phyloP scores from a whole-genome alignment of 2,113 vertebrate genomes.

The Proteles cristata region DNA sequence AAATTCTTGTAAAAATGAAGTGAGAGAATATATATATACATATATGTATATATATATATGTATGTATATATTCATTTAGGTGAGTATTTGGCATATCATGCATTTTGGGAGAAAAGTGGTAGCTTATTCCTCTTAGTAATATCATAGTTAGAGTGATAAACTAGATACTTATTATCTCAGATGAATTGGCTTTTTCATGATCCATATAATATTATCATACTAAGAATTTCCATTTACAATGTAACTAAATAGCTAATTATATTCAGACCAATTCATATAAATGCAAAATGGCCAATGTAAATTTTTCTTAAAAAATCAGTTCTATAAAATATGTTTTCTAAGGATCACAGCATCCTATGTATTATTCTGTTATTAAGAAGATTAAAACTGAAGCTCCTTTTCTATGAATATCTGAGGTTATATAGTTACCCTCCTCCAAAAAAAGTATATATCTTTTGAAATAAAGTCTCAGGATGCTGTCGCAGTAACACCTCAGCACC shows the following conservation, averaged over 20 bases:
- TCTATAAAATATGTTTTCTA: not conserved
- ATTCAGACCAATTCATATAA: not conserved
- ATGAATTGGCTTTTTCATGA: conserved; percentile 5
- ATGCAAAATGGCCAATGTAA: not conserved
- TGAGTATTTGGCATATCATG: not conserved
- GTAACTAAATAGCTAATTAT: not conserved
- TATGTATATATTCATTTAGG: not conserved
- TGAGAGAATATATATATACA: not conserved
- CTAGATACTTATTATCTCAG: not conserved
- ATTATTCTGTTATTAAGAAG: not conserved
- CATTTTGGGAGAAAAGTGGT: not conserved
- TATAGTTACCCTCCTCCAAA: not conserved
- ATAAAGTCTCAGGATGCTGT: not conserved
- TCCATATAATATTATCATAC: not conserved
- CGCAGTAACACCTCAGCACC: not conserved
- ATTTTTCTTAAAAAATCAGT: not conserved
- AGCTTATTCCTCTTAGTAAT: not conserved
- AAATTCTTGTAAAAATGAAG: not conserved
- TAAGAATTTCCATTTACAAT: not conserved
- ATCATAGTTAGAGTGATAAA: not conserved
- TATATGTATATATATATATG: too few relatives aligned
- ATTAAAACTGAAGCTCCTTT: not conserved
- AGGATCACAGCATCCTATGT: not conserved
- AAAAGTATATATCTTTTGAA: not conserved
- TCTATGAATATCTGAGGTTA: not conserved